phyloP scores from a whole-genome alignment of 2,888 invertebrate species.

The Drosophila cognata region DNA sequence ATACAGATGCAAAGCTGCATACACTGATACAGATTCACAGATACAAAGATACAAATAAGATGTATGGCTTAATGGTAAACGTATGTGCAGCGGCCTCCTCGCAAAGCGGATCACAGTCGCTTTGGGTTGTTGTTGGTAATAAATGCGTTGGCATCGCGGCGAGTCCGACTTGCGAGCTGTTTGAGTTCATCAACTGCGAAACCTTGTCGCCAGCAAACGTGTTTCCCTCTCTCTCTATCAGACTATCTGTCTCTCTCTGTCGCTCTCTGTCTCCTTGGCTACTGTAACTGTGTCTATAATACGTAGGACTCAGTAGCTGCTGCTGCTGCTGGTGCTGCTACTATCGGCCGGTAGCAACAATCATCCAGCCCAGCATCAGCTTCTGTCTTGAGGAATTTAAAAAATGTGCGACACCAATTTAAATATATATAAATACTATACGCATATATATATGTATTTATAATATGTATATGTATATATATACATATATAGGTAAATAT shows the following conservation, averaged over 20 bases:
- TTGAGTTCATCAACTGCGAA: constrained; percentile 76
- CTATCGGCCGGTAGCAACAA: constrained; percentile 61
- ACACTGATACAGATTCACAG: not conserved
- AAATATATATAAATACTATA: not conserved
- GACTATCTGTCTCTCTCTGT: constrained; percentile 16
- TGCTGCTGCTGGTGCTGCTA: constrained; percentile 38
- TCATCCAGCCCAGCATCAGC: not conserved
- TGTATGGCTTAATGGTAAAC: constrained; percentile 19
- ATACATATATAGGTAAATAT: constrained; percentile 8
- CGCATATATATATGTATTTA: not conserved
- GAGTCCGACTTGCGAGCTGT: constrained; percentile 32
- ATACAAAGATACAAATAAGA: not conserved
- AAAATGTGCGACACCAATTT: constrained; percentile 32
- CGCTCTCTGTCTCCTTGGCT: constrained; percentile 59
- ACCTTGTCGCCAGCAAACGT: constrained; percentile 63
- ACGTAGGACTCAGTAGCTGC: constrained; percentile 34
- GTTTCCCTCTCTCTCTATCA: constrained; percentile 28
- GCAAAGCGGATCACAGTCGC: constrained; percentile 72
- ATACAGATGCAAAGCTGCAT: constrained; percentile 23
- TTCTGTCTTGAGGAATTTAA: constrained; percentile 30
- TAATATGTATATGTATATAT: not conserved
- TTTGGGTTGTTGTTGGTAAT: constrained; percentile 17
- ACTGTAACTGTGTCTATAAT: constrained; percentile 41
- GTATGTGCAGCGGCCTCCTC: constrained; percentile 55
- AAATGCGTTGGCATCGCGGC: constrained; percentile 69